Base-by-base conservation (phyloP, 2,113 vertebrate genomes). In the Oncorhynchus kisutch region DNA sequence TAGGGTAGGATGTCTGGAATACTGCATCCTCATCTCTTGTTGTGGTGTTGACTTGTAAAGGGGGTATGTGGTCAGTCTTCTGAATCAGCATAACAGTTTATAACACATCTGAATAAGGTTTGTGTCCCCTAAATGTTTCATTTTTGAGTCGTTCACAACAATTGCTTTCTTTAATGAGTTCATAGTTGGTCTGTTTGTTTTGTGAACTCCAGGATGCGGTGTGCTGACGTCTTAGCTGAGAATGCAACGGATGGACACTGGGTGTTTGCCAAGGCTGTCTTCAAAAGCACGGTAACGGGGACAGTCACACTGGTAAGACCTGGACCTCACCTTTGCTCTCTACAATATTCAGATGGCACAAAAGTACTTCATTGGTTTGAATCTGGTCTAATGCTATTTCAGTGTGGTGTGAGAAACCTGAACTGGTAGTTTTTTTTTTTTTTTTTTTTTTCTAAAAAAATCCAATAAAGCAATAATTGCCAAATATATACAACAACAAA, bases 231-330 rank as follows among this genome's bases (percentile, higher is more conserved):
- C 59, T 29, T 8, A 31, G 77, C 88, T 49, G 81, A 81, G 0
- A 85, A 51, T 48, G 24, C 72, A 20, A 5, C 79, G 75, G 90
- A 88, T 14, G 90, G 91, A 69, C 81, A 89, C n/a, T 87, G 81
- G 88, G 78, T 81, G 8, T 51, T 45, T 16, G 93, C 93, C 7
- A 87, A 76, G 70, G 93, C 88, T 24, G 76, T 59, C 48, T 94
- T 94, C 77, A 88, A 2, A 3, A 68, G 78, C 22, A 2, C 5
- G 22, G 84, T 94, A 45, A 86, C 3, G 13, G 94, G 94, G 48
- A 91, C 84, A 18, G 74, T 94, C 22, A 86, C 6, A 12, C 34
- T 95, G 91, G 94, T 95, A 84, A 88, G 79, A 70, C 24, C 12
- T 8, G 34, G 18, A 49, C 1, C 25, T 27, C 60, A 16, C 27